Evolutionary conservation across 35 echinoderm and acorn worm species (phyloP).

Genomic region (Holothuria glaberrima): DNA sequence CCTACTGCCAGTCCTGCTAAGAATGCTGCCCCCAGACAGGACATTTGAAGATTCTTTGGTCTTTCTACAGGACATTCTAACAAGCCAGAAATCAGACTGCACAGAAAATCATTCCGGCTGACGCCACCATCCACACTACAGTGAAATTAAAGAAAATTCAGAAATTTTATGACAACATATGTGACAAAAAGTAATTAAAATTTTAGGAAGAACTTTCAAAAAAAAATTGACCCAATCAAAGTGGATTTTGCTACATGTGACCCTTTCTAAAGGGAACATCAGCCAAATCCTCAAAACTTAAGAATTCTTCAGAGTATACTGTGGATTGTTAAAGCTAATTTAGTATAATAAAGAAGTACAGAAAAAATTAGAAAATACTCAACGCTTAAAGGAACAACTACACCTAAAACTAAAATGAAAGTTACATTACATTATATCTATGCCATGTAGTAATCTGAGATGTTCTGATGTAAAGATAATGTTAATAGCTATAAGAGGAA

Average conservation of each 20-base stretch:
- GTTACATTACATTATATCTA: too few relatives aligned
- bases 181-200: background rate
- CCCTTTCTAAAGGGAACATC: background rate
- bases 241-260: background rate
- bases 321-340: too few relatives aligned
- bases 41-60: conserved; percentile 82
- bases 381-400: too few relatives aligned
- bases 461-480: too few relatives aligned
- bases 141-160: background rate
- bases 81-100: conserved; percentile 65
- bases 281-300: background rate
- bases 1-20: conserved; percentile 83
- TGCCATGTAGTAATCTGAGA: too few relatives aligned
- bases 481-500: too few relatives aligned
- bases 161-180: background rate
- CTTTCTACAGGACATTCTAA: conserved; percentile 72
- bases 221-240: too few relatives aligned
- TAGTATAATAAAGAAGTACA: too few relatives aligned
- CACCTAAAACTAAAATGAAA: too few relatives aligned
- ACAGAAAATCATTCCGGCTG: conserved; percentile 82
- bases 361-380: too few relatives aligned
- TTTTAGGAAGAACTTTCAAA: background rate
- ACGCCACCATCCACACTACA: conserved; percentile 90
- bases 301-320: background rate
- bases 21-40: conserved; percentile 90